Evolutionary conservation across 2,113 vertebrate genomes (phyloP).

Genomic region (Callithrix jacchus): DNA sequence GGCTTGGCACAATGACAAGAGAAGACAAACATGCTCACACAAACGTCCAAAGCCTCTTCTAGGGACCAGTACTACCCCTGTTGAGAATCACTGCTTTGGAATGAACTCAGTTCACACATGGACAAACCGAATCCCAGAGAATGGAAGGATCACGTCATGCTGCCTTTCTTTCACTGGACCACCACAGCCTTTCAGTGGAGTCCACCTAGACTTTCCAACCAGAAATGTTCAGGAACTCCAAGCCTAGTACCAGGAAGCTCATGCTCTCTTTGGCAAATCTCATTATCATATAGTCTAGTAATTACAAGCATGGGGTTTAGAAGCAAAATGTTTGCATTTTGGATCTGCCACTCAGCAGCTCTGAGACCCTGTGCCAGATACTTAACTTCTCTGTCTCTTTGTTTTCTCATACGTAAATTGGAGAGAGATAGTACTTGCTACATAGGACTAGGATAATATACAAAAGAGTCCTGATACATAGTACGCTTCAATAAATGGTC

Average conservation of each 20-base stretch:
- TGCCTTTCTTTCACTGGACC: background rate
- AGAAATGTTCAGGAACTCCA: background rate
- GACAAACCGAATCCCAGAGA: background rate
- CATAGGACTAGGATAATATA: background rate
- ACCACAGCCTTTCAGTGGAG: background rate
- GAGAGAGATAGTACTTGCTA: background rate
- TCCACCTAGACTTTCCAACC: background rate
- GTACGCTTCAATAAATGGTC: background rate
- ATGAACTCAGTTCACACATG: background rate
- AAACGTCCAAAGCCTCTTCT: constrained; percentile 10
- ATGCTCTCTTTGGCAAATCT: background rate
- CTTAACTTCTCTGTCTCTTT: background rate
- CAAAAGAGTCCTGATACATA: background rate
- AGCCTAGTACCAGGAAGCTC: background rate
- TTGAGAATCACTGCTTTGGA: background rate
- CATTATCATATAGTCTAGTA: background rate
- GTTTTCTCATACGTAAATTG: background rate
- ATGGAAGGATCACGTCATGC: background rate
- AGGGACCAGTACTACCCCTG: background rate
- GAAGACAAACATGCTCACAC: background rate
- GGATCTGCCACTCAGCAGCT: background rate
- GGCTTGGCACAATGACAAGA: background rate
- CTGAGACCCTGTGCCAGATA: background rate
- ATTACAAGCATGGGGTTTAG: background rate
- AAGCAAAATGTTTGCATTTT: background rate